Base-by-base conservation (phyloP, 2,113 vertebrate genomes). In the Gymnorhina tibicen region DNA sequence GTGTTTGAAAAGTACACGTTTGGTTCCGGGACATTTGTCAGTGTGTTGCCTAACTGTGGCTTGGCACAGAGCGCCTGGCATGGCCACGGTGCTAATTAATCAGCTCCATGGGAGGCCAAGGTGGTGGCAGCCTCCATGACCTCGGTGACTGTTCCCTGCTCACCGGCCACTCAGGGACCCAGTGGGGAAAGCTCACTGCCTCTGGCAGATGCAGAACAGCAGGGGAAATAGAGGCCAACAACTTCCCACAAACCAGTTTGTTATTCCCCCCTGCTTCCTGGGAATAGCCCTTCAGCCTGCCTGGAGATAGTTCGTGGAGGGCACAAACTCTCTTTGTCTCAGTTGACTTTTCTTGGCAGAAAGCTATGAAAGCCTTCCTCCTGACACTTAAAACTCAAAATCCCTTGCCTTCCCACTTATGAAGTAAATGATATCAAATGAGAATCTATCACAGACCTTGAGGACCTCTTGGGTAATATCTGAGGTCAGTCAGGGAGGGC, bases 381-480 rank as follows among this genome's bases (percentile, higher is more conserved):
- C 12, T 0, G 0, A 32, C 24, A 16, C 16, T 82, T n/a, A 21
- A 0, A 2, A 16, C 32, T 66, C 21, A 10, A 66, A 21, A 42
- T 50, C 49, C 33, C 42, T 89, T 89, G n/a, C 35, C 4, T 5
- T 68, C 42, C 62, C 10, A 1, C 15, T 73, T 27, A 50, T 7
- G 16, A 20, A 58, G 11, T 12, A 73, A 64, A 60, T 66, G 1
- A 8, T 28, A 9, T 20, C 64, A 46, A 79, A 46, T 20, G 30
- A 42, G 32, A 13, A 14, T 46, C 19, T 70, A 0, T 39, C 14
- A 14, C 33, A 37, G 52, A 58, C 33, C 6, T 50, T 28, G 49
- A 70, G 30, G 35, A 77, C 44, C 27, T 37, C 63, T 32, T 49
- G 42, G 83, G 16, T 52, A 26, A 6, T 63, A 9, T 9, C 30